Conservation (phyloP, 2,113 vertebrate species). For the Pangasianodon gigas region DNA sequence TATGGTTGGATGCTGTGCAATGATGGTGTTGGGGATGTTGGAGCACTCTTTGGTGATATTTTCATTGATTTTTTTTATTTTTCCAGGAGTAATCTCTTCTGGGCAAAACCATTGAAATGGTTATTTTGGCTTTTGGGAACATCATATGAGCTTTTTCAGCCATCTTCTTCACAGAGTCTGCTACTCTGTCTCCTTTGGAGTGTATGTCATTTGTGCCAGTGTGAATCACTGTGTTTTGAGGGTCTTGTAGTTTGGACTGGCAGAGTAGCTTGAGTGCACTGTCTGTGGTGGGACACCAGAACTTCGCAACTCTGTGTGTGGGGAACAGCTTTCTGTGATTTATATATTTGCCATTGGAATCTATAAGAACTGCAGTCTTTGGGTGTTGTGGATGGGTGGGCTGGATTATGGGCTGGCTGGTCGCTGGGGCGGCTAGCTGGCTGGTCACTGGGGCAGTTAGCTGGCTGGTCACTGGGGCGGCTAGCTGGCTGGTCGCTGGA, state of each 20-base stretch:
- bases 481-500: background rate
- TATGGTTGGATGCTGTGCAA: background rate
- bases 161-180: background rate
- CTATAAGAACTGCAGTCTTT: background rate
- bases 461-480: background rate
- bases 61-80: background rate
- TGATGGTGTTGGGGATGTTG: background rate
- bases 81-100: background rate
- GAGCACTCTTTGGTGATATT: background rate
- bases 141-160: background rate
- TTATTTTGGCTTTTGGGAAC: background rate
- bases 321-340: background rate
- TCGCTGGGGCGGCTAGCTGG: background rate
- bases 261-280: background rate
- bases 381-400: background rate
- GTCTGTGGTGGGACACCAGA: background rate
- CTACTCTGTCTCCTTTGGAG: background rate
- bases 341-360: background rate
- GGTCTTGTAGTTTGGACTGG: background rate
- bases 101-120: no score
- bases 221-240: background rate
- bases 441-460: background rate
- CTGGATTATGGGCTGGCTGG: background rate
- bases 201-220: background rate
- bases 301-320: background rate